These are phyloP conservation scores for Rhagologus leucostigma DNA, from an alignment of 2,113 vertebrate species.

Conservation along the genomic window DNA sequence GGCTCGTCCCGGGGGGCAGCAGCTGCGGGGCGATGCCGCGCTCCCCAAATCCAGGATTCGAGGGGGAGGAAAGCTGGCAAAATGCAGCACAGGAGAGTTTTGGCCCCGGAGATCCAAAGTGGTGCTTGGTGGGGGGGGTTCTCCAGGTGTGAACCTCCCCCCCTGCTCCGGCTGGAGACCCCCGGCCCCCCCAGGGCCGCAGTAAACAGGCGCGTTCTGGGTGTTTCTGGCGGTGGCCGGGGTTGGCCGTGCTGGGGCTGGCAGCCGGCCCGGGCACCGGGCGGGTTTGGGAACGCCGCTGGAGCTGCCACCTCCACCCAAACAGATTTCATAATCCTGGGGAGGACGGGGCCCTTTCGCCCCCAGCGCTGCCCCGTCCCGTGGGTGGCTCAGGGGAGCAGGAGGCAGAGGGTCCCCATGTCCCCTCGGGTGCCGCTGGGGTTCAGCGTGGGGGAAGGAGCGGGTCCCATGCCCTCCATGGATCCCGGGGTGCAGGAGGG, in stretches of 20 bases:
- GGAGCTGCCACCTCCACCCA: constrained; percentile 5
- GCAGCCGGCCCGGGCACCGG: not conserved
- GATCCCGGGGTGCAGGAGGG: rapidly evolving
- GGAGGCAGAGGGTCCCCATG: not conserved
- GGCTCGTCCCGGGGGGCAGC: not conserved
- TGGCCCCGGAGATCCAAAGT: too few species aligned
- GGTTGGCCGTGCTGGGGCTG: not conserved
- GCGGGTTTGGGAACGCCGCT: not conserved
- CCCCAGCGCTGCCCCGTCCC: not conserved
- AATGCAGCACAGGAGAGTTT: not conserved
- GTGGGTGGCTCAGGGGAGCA: rapidly evolving
- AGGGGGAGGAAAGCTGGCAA: not conserved
- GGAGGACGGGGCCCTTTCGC: not conserved
- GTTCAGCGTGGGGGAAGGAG: not conserved
- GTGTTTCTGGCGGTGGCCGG: not conserved
- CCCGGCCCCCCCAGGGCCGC: not conserved
- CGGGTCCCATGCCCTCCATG: rapidly evolving
- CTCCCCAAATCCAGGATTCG: not conserved
- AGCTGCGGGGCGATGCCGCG: not conserved
- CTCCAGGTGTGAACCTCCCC: not conserved
- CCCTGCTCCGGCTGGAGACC: not conserved
- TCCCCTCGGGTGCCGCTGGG: not conserved
- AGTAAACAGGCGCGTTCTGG: not conserved
- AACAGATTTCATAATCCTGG: constrained; percentile 23
- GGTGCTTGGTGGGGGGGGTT: not conserved